Base-by-base conservation (phyloP, 2,888 invertebrate genomes). In the Lasioglossum lativentre region DNA sequence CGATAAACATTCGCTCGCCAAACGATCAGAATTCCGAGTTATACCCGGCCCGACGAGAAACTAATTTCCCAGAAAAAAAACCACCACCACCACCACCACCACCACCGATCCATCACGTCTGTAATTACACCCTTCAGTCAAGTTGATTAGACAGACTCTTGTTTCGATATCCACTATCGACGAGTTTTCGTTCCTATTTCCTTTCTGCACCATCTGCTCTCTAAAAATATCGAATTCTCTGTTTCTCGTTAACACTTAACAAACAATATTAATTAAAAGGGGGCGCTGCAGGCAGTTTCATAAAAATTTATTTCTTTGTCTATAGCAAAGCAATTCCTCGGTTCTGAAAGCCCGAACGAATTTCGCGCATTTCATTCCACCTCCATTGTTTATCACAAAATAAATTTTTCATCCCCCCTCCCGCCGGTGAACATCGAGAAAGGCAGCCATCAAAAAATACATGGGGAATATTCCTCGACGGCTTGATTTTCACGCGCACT, bases 1-100 rank as follows among this genome's bases (percentile, higher is more conserved):
- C 76, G 72, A 75, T 74, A 78, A 82, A 78, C 63, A 78, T 75
- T 80, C 72, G 34, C 42, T 27, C 1, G 30, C 2, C 34, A 45
- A n/a, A 16, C 47, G n/a, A 52, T 16, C 30, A 59, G 59, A 59
- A 27, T 27, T 16, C 30, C 30, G 59, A 27, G 59, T 27, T 59
- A 27, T 16, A 27, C 27, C 27, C 59, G 14, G 14, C 27, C 5
- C 59, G 27, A 27, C 59, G 30, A 14, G 59, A 42, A n/a, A 42
- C n/a, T 59, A 59, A 59, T 27, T 59, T 59, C 16, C 5, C 59
- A 59, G 59, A 59, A 27, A 59, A 59, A 59, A 59, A n/a, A n/a
- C n/a, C n/a, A n/a, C n/a, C n/a, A n/a, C n/a, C n/a, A n/a, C n/a
- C n/a, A n/a, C n/a, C n/a, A n/a, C n/a, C n/a, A n/a, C n/a, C n/a